Evolutionary conservation across 2,797 vertebrate species (phyloP), one percentile per base, ranked within the genome.

Genomic region (Cuniculus paca): DNA sequence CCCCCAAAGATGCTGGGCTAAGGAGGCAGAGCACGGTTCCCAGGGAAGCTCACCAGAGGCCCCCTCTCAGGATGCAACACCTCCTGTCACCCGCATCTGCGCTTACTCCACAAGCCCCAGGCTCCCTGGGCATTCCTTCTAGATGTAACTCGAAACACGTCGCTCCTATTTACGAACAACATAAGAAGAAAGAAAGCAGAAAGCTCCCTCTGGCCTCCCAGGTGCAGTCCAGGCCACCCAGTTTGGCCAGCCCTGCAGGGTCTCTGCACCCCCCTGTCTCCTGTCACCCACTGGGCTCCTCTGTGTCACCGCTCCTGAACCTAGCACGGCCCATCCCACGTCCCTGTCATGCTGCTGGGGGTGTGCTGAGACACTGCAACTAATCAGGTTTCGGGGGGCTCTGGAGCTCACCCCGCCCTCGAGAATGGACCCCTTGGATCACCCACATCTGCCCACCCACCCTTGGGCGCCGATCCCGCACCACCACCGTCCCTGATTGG

Each of bases 391-490:
- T 36, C 48, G 17, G 19, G 60, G 58, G 56, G 50, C 54, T 14
- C n/a, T 0, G 22, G 22, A 65, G 50, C 42, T 79, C 56, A 20
- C 56, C 28, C 63, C 10, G 0, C 16, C 48, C 34, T 52, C 58
- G 28, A 14, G 5, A 75, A 12, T 0, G 34, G 54, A 60, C 19
- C 28, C 3, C 4, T 24, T 9, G 24, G 0, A 0, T 48, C 45
- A 0, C 26, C 9, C 11, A 3, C 2, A 26, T 70, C 52, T 2
- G 42, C 45, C 20, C 84, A 0, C 5, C n/a, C 36, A 14, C 28
- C 3, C n/a, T n/a, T n/a, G n/a, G n/a, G 0, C 20, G 0, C 13
- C 0, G 42, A 42, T 2, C 13, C 61, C 0, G 2, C 9, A 12
- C 0, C 17, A n/a, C 16, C 63, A 7, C 34, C 34, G 7, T 16